Conservation (phyloP, 2,797 vertebrate species). For the Synanceia verrucosa region DNA sequence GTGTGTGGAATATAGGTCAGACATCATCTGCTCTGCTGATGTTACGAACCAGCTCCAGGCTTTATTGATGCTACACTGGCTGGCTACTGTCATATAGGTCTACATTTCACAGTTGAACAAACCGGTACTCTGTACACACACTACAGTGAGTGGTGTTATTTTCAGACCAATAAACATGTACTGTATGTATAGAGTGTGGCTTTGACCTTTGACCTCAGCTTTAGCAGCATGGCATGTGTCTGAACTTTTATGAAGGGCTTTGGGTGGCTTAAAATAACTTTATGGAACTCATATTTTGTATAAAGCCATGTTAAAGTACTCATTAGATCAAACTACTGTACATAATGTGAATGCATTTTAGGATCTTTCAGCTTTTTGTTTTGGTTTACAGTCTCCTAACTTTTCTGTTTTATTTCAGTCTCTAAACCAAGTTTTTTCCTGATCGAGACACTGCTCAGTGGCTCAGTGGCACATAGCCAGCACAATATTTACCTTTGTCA, state of each 20-base stretch:
- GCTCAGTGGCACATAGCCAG: too few species aligned
- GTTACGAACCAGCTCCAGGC: conserved; percentile 31
- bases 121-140: conserved; percentile 9
- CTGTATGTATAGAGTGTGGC: neutral
- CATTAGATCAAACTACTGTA: neutral
- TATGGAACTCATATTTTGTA: neutral
- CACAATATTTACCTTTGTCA: too few species aligned
- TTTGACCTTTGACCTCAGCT: neutral
- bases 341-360: neutral
- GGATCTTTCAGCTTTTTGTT: neutral
- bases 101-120: conserved; percentile 41
- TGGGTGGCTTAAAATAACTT: neutral
- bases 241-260: neutral
- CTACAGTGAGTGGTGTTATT: neutral
- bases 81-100: conserved; percentile 12
- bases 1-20: conserved; percentile 54
- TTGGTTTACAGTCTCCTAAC: neutral
- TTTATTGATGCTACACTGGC: conserved; percentile 45
- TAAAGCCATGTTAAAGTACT: neutral
- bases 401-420: neutral
- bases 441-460: too few species aligned
- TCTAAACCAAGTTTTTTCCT: neutral
- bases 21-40: conserved; percentile 43
- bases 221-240: neutral
- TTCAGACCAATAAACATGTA: conserved; percentile 6